These are phyloP conservation scores for Stichopus chloronotus DNA, from an alignment of 35 echinoderm and acorn worm genomes.

Conservation along the genomic window DNA sequence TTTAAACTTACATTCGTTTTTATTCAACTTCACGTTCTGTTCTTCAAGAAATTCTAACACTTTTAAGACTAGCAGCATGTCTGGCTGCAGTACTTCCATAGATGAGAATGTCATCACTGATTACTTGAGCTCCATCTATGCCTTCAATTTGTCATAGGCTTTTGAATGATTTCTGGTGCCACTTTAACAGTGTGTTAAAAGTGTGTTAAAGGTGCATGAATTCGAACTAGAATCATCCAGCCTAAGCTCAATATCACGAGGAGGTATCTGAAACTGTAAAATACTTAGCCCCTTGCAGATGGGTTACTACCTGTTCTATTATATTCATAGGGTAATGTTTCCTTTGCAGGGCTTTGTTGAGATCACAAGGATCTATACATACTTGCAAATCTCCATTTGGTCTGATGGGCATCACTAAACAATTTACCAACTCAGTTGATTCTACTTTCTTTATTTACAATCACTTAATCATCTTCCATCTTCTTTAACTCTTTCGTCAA, in stretches of 20 bases:
- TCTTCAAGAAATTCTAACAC: background rate
- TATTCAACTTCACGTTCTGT: background rate
- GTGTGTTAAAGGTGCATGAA: conserved; percentile 72
- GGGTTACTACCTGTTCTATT: conserved; percentile 63
- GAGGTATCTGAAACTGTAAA: conserved; percentile 59
- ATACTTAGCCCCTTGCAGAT: conserved; percentile 28
- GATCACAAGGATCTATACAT: conserved; percentile 63
- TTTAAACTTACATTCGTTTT: conserved; percentile 16
- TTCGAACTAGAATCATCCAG: conserved; percentile 72
- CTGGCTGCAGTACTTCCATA: background rate
- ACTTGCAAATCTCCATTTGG: conserved; percentile 60
- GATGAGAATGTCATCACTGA: conserved; percentile 36
- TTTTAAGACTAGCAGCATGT: conserved; percentile 25
- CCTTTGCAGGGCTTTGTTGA: conserved; percentile 57
- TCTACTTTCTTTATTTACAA: conserved; percentile 45
- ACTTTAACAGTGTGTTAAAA: conserved; percentile 44
- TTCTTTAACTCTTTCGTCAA: conserved; percentile 57
- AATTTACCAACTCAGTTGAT: conserved; percentile 68
- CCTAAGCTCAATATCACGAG: conserved; percentile 69
- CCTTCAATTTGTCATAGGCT: conserved; percentile 35
- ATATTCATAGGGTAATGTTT: conserved; percentile 65
- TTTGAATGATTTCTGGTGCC: conserved; percentile 64
- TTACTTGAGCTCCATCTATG: conserved; percentile 51
- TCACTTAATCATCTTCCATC: conserved; percentile 49
- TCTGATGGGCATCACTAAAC: conserved; percentile 43